Base-by-base conservation (phyloP, 1,140 invertebrate species). In the Meloidogyne exigua region DNA sequence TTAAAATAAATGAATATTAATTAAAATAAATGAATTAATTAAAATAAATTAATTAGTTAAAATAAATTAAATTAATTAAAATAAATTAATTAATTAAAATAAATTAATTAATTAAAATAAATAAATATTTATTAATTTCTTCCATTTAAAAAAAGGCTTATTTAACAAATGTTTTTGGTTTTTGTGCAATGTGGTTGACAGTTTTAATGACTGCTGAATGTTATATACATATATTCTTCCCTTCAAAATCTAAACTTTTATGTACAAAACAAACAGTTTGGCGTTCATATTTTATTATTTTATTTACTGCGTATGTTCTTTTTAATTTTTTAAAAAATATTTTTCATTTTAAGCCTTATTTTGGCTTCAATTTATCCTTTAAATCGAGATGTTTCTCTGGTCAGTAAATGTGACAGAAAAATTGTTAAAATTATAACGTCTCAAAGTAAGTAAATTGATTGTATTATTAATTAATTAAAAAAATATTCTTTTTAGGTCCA, bases 151-250 rank as follows among this genome's bases (percentile, higher is more conserved):
- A 73, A 57, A 76, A 82, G 42, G 79, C 79, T 18, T 85, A 78
- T 66, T 79, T 84, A 36, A 80, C 80, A 5, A 85, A 85, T 72
- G 68, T 81, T 9, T 82, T 85, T 57, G 84, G 84, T 42, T 85
- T 85, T 67, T 80, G 78, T 64, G 81, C 79, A 18, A 85, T 86
- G 84, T 85, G 84, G 84, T 32, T 85, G n/a, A 85, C 84, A 11
- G 83, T 85, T 9, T 65, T 84, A 23, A 84, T 84, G 83, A 85
- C 84, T n/a, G 75, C 77, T 10, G 82, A 83, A 65, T 84, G 81
- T 62, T 85, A 86, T 70, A 63, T 85, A 25, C 84, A 85, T 70
- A 76, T 86, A 9, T 84, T 86, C 44, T 80, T 77, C 32, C 84
- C 84, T 0, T 68, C 64, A 39, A 70, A 77, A 44, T 85, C 84